Base-by-base conservation (phyloP, 2,888 invertebrate species). In the Tiphia femorata region DNA sequence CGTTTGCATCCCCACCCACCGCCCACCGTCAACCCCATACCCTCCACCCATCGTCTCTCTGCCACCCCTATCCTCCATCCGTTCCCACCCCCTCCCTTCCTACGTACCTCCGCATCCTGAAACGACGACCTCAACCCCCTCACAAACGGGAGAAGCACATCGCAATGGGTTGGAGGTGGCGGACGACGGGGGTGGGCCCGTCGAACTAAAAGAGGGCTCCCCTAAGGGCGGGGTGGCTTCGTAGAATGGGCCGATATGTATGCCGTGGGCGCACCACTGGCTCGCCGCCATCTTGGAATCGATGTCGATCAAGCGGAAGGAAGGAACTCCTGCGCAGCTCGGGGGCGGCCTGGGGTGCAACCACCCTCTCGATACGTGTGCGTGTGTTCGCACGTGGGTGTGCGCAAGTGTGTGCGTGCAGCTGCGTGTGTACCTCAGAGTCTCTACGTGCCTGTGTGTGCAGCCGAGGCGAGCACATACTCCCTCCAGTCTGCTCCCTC, bases 301-400 rank as follows among this genome's bases (percentile, higher is more conserved):
- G 78, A 77, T 75, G 77, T 78, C 73, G 80, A 80, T 80, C 79
- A 75, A 71, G 77, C 78, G 76, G 77, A 79, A 79, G 79, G 78
- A 78, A 76, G 75, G 75, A 77, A 75, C 72, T 76, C 69, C 76
- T 78, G 77, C 79, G 78, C 79, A 79, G 75, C 73, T 74, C 65
- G 62, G 64, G 58, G 66, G 60, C 58, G 61, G 59, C 49, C 62
- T 63, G 67, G 51, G 69, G 67, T 65, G 62, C 72, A 70, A 57
- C 73, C 70, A 63, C 64, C 67, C 63, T 55, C 46, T 49, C 55
- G 55, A 55, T 57, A 53, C 62, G 56, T 70, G 58, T 69, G 57
- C 57, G 42, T 47, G 44, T 55, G 51, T 49, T 43, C 52, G 47
- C 42, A 20, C 37, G 37, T 33, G 14, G 33, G 12, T n/a, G n/a